These are phyloP conservation scores for Nansenia antarctica DNA, from an alignment of 2,113 vertebrate species.

Conservation along the genomic window DNA sequence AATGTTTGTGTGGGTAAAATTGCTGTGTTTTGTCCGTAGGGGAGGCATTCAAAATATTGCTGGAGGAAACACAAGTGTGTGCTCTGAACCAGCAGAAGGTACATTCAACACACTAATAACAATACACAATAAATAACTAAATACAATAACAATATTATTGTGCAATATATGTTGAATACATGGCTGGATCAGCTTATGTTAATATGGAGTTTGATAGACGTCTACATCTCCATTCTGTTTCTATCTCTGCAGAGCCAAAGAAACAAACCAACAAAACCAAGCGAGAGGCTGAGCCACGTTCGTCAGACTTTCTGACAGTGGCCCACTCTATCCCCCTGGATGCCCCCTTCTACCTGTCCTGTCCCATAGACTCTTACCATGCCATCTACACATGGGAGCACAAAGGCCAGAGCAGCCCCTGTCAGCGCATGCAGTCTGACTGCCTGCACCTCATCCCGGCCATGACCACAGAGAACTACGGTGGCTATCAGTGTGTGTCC, in stretches of 20 bases:
- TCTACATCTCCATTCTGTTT: not conserved
- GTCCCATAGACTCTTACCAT: conserved; percentile 75
- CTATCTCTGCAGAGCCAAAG: conserved; percentile 24
- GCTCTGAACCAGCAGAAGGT: conserved; percentile 45
- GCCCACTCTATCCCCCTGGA: conserved; percentile 45
- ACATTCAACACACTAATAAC: not conserved
- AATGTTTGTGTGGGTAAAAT: not conserved
- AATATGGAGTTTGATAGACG: not conserved
- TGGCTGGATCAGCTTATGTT: not conserved
- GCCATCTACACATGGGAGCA: conserved; percentile 74
- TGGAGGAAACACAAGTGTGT: conserved; percentile 54
- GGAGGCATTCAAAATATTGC: conserved; percentile 67
- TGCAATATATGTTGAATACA: not conserved
- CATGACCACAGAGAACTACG: conserved; percentile 54
- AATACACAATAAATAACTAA: not conserved
- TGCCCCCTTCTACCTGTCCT: conserved; percentile 73
- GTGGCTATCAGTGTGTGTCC: conserved; percentile 65
- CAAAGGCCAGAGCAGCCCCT: conserved; percentile 31
- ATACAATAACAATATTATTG: not conserved
- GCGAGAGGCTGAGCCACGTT: conserved; percentile 15
- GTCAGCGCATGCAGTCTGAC: conserved; percentile 58
- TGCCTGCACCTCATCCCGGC: conserved; percentile 73
- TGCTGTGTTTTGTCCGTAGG: conserved; percentile 43
- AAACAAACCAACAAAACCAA: conserved; percentile 27
- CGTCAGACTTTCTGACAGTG: not conserved